Evolutionary conservation across 2,797 vertebrate genomes (phyloP), one percentile per base, ranked within the genome.

Genomic region (Xenopus petersii): DNA sequence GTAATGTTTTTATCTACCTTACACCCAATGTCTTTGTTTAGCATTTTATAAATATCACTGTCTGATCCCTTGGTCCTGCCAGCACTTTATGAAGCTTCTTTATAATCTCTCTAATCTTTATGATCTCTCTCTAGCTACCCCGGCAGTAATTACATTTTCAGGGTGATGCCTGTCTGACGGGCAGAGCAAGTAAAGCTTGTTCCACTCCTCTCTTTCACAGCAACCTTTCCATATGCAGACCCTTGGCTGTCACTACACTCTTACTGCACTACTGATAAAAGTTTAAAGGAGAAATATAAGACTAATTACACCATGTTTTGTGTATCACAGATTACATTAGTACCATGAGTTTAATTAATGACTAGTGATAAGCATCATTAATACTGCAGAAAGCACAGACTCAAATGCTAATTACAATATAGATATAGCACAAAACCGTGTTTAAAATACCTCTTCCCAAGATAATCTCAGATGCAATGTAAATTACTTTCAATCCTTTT

Each of bases 51-150:
- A 86, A 87, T 88, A 87, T 85, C 81, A 80, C 83, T 73, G 55
- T 83, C 64, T 68, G 84, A 30, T 82, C 84, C 81, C 33, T 16
- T 64, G 26, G 81, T 83, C 26, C 82, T 80, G 84, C 81, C 3
- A 1, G 0, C 56, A 79, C 84, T 87, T 90, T 91, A 91, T 91
- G 90, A 91, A 90, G 62, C 13, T 64, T 47, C 7, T 46, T 89
- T 89, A 86, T 90, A 89, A 91, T 90, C 88, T 89, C n/a, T n/a
- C n/a, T n/a, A n/a, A n/a, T n/a, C n/a, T n/a, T n/a, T 64, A 64
- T 33, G 15, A 64, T 64, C 21, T 21, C 21, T 61, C 17, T 17
- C 61, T 21, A 30, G 26, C 26, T 30, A 30, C 17, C 30, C 71
- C 56, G 55, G 13, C 11, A 59, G 21, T 66, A 65, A 74, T 67